A percentile compares a stretch with the other conserved stretches of the same genome.
These are phyloP conservation scores for Crocallis elinguaria DNA, from an alignment of 2,888 invertebrate genomes.

Conservation along the genomic window DNA sequence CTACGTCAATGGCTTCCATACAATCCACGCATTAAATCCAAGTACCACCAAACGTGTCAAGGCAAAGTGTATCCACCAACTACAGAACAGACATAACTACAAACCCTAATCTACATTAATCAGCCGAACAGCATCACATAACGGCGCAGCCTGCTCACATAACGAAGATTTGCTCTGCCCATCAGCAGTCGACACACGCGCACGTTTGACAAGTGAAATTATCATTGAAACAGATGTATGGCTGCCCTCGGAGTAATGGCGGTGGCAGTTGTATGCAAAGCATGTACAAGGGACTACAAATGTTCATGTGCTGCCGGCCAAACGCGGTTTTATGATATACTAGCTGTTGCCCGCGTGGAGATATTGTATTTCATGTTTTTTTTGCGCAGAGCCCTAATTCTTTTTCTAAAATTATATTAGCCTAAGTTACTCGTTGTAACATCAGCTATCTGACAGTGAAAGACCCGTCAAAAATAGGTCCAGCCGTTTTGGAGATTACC, in stretches of 20 bases:
- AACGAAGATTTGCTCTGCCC: conserved; percentile 22
- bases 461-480: no score
- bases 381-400: no score
- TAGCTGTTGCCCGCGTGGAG: no score
- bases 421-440: no score
- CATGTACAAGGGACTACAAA: conserved; percentile 1
- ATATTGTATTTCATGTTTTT: no score
- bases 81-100: neutral
- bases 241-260: conserved; percentile 23
- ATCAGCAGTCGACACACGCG: conserved; percentile 30
- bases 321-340: neutral
- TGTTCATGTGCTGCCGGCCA: neutral
- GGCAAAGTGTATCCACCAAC: neutral
- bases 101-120: conserved; percentile 2
- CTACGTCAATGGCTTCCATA: no score
- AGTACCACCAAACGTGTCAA: no score
- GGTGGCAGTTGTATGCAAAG: conserved; percentile 18
- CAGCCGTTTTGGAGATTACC: no score
- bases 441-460: no score
- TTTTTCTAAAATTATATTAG: no score
- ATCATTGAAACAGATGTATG: conserved; percentile 49
- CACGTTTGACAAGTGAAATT: conserved; percentile 44
- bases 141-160: neutral
- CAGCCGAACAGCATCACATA: neutral
- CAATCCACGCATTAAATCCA: no score